phyloP scores from a whole-genome alignment of 2,113 vertebrate species.

The Ictalurus punctatus region DNA sequence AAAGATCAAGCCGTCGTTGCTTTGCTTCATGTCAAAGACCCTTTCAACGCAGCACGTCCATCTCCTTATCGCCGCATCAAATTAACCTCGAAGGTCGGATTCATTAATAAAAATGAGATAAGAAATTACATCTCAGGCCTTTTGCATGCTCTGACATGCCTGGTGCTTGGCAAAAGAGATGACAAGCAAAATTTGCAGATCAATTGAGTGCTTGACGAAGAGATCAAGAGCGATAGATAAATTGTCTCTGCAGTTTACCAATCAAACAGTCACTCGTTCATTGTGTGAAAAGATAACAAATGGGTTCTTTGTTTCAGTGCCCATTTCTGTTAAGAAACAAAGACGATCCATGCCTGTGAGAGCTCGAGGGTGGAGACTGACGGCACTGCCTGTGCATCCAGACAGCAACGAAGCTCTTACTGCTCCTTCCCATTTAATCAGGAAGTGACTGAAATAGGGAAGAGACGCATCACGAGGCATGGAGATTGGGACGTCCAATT shows the following conservation, averaged over 20 bases:
- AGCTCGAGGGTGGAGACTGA: slow-evolving; percentile 38
- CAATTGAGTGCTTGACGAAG: slow-evolving; percentile 50
- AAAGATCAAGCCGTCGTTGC: slow-evolving; percentile 45
- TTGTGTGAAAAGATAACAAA: slow-evolving; percentile 51
- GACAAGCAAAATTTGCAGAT: slow-evolving; percentile 53
- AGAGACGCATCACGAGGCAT: not conserved
- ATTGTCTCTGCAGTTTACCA: slow-evolving; percentile 27
- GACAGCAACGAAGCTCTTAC: slow-evolving; percentile 28
- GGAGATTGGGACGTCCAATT: slow-evolving; percentile 32
- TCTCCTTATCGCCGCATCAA: slow-evolving; percentile 50
- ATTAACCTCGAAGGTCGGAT: slow-evolving; percentile 58
- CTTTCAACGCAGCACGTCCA: slow-evolving; percentile 40
- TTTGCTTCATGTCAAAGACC: slow-evolving; percentile 30
- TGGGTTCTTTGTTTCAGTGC: slow-evolving; percentile 37
- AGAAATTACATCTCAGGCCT: slow-evolving; percentile 53
- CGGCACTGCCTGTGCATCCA: slow-evolving; percentile 42
- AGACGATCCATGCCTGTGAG: slow-evolving; percentile 31
- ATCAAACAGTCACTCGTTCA: slow-evolving; percentile 54
- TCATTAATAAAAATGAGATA: slow-evolving; percentile 64
- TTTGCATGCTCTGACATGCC: slow-evolving; percentile 45
- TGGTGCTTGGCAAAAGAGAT: slow-evolving; percentile 40
- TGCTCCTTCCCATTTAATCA: slow-evolving; percentile 37
- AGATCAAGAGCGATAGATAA: slow-evolving; percentile 15
- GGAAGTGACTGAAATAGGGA: slow-evolving; percentile 26
- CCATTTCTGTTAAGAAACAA: slow-evolving; percentile 44